These are phyloP conservation scores for Thryonomys swinderianus DNA, from an alignment of 2,113 vertebrate species.

Conservation along the genomic window DNA sequence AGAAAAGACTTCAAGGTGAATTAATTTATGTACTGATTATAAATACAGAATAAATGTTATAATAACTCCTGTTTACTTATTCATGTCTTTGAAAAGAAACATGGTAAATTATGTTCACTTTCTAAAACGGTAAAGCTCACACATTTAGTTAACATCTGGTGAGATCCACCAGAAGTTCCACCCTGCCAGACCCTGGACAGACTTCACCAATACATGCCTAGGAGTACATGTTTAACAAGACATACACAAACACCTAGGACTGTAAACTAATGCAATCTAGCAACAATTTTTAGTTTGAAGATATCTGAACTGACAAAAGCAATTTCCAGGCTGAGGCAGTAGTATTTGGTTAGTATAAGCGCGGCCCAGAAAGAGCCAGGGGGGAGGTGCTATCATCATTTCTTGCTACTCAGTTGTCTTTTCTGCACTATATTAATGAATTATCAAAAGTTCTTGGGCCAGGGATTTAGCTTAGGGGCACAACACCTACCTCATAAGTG, in stretches of 20 bases:
- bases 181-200: neutral
- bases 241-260: neutral
- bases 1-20: constrained; percentile 62
- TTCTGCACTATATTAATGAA: neutral
- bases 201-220: neutral
- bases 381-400: neutral
- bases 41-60: constrained; percentile 76
- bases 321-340: neutral
- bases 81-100: constrained; percentile 38
- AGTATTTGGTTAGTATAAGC: neutral
- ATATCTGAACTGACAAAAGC: neutral
- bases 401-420: neutral
- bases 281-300: neutral
- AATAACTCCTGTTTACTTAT: constrained; percentile 61
- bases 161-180: neutral
- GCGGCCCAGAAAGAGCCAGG: neutral
- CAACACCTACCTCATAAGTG: too few species aligned
- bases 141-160: neutral
- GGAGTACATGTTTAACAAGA: neutral
- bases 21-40: constrained; percentile 69
- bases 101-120: constrained; percentile 40
- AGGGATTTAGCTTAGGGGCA: too few species aligned
- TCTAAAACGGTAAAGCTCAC: constrained; percentile 37
- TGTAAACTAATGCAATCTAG: neutral
- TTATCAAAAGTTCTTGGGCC: neutral